Conservation (phyloP, 1,140 invertebrate genomes). For the Pissodes strobi region DNA sequence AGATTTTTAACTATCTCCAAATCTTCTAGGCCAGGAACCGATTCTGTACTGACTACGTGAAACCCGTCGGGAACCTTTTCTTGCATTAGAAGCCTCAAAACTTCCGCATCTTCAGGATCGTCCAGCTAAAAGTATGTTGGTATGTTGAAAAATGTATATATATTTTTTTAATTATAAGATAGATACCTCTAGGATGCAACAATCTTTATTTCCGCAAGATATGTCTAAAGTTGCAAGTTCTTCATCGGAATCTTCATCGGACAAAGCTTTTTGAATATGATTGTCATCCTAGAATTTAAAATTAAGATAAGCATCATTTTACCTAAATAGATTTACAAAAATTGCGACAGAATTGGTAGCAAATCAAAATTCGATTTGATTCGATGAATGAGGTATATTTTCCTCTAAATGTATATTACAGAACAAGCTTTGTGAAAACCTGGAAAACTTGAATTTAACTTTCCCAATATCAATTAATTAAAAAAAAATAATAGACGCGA, state of each 20-base stretch:
- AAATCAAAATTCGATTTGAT: no score
- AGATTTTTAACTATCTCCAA: conserved; percentile 73
- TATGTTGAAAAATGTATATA: no score
- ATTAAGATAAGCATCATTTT: no score
- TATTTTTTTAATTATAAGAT: not conserved
- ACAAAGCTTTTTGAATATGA: conserved; percentile 34
- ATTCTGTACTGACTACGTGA: conserved; percentile 83
- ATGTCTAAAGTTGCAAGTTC: conserved; percentile 77
- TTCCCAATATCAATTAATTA: no score
- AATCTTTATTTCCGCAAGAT: conserved; percentile 77
- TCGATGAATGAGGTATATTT: no score
- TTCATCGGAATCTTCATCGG: conserved; percentile 74
- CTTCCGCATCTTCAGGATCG: conserved; percentile 83
- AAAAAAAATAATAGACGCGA: no score
- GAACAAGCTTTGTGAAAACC: no score
- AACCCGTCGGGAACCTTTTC: conserved; percentile 77
- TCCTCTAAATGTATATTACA: no score
- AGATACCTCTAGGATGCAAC: conserved; percentile 76
- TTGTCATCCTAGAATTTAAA: conserved; percentile 44
- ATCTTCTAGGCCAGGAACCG: conserved; percentile 73
- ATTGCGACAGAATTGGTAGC: no score
- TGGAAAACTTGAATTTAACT: no score
- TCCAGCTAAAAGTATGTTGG: conserved; percentile 80
- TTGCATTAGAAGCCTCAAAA: conserved; percentile 78
- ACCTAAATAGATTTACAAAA: no score